Percentiles rank a stretch among this genome's conserved stretches.
phyloP scores from a whole-genome alignment of 2,797 vertebrate species.

The Sylvia borin region DNA sequence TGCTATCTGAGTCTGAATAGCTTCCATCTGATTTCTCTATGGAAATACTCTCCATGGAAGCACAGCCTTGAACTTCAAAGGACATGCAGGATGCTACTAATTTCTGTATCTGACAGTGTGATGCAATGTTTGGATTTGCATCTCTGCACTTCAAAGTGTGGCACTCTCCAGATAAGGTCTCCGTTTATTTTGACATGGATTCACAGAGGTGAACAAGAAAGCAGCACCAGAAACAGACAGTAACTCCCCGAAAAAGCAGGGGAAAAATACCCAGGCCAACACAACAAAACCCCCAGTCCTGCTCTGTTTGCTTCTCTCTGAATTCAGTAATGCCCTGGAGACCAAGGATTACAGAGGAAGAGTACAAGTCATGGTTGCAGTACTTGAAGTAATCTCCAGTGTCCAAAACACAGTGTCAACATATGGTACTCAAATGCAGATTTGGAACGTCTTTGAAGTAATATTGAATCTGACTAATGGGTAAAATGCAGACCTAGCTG shows the following conservation, averaged over 20 bases:
- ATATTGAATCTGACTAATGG: conserved; percentile 57
- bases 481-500: neutral
- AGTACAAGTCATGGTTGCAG: conserved; percentile 65
- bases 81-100: conserved; percentile 81
- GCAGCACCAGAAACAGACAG: conserved; percentile 80
- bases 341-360: conserved; percentile 84
- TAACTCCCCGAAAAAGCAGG: neutral
- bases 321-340: conserved; percentile 88
- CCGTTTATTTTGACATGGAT: conserved; percentile 85
- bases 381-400: conserved; percentile 81
- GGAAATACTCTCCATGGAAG: conserved; percentile 61
- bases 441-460: conserved; percentile 87
- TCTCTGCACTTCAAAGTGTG: conserved; percentile 86
- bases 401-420: conserved; percentile 80
- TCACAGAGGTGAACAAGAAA: conserved; percentile 86
- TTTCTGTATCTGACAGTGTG: conserved; percentile 80
- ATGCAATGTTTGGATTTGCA: conserved; percentile 82
- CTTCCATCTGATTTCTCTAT: conserved; percentile 82
- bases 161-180: conserved; percentile 81
- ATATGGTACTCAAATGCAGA: conserved; percentile 86
- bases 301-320: conserved; percentile 73
- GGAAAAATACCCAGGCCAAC: neutral
- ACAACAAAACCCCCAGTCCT: conserved; percentile 55
- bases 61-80: conserved; percentile 83
- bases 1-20: conserved; percentile 81